Evolutionary conservation across 37 sponge, comb jelly and placozoan genomes (phyloP).

Genomic region (Chondrilla cf. caribensis): DNA sequence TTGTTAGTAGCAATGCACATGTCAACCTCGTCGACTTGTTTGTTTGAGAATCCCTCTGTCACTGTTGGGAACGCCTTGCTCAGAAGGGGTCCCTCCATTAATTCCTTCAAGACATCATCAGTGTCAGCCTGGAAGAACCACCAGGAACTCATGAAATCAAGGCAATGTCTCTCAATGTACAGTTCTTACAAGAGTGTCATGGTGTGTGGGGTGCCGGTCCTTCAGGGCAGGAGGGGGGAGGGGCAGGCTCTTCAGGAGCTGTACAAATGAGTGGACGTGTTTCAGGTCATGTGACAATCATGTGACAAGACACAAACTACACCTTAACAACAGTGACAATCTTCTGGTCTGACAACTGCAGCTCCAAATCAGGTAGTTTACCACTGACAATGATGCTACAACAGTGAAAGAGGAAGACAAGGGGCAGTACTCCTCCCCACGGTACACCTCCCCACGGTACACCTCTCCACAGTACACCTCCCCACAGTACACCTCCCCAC

Average conservation of each 20-base stretch:
- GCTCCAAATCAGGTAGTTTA: slow-evolving; percentile 30
- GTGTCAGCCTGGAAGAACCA: not conserved
- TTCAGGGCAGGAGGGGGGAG: slow-evolving; percentile 59
- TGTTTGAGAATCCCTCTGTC: not conserved
- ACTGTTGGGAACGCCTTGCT: too few species aligned
- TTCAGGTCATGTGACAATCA: not conserved
- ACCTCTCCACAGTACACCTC: too few species aligned
- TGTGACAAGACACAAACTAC: not conserved
- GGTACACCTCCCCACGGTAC: too few species aligned
- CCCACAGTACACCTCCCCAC: too few species aligned
- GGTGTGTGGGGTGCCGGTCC: too few species aligned
- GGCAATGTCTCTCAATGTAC: too few species aligned
- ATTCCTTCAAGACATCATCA: slow-evolving; percentile 2
- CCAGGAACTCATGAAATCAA: too few species aligned
- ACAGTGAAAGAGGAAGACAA: not conserved
- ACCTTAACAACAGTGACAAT: slow-evolving; percentile 50
- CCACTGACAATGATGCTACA: slow-evolving; percentile 51
- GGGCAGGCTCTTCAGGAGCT: slow-evolving; percentile 62
- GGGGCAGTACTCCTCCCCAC: not conserved
- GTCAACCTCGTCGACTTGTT: not conserved
- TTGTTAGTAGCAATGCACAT: not conserved
- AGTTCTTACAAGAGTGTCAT: too few species aligned
- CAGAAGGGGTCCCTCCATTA: not conserved
- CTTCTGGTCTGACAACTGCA: slow-evolving; percentile 70
- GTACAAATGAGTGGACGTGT: too few species aligned